Base-by-base conservation (phyloP, 64 coral and sea anemone species). In the Porites australiensis region DNA sequence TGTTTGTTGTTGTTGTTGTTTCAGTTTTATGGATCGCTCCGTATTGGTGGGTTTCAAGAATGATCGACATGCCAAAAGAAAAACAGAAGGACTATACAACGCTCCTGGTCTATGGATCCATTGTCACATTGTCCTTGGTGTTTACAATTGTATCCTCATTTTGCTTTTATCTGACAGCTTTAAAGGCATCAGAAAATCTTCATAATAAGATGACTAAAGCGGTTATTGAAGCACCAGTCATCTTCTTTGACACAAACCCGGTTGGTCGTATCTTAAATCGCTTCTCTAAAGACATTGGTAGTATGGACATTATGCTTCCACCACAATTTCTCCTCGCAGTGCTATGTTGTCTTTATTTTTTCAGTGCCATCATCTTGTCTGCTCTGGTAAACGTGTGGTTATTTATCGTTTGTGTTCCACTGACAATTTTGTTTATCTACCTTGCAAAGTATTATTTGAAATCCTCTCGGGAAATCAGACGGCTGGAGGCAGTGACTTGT, bases 191-290 rank as follows among this genome's bases (percentile, higher is more conserved):
- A 37, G 82, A 58, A 15, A 91, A 84, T 16, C 80, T 91, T 50
- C 89, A 91, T 51, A 61, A 74, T 43, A 48, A 49, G 58, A 91
- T 91, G 89, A 49, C 73, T 11, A 72, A 74, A 2, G 67, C 89
- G 12, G 68, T 91, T 47, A 4, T 85, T 3, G 75, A 91, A 19
- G 89, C 89, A 74, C 79, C 89, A 43, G 89, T 79, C 5, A 4
- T 90, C 11, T 90, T 90, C 88, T 90, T 90, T 69, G 88, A 90
- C 18, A 79, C 59, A 19, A 91, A 91, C 13, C 89, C 89, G 14
- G 73, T 61, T 7, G 89, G 89, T 46, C 79, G 89, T 46, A 91
- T 91, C 13, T 69, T 91, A 12, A 91, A 91, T 71, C 89, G 89
- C 44, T 91, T 91, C 68, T 83, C 89, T 6, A 91, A 84, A 47